phyloP scores from a whole-genome alignment of 2,888 invertebrate species.

The Azorinus chamasolen region DNA sequence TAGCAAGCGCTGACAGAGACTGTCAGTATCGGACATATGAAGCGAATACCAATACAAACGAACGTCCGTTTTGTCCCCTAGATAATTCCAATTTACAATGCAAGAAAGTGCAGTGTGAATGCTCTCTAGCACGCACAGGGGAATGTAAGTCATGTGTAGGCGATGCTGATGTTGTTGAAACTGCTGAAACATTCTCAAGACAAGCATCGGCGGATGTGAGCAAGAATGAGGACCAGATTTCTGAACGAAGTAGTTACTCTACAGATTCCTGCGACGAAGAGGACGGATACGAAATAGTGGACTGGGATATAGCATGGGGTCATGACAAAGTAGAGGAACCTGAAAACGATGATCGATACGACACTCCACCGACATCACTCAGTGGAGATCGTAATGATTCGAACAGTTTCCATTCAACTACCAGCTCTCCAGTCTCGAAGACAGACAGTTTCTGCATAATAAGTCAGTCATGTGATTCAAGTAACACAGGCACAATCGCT shows the following conservation, averaged over 20 bases:
- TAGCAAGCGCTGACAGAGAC: too few species aligned
- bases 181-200: too few species aligned
- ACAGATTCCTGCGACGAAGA: slow-evolving; percentile 17
- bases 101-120: too few species aligned
- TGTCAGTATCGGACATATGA: too few species aligned
- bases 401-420: slow-evolving; percentile 45
- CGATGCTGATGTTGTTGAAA: too few species aligned
- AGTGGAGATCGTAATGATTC: slow-evolving; percentile 27
- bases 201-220: too few species aligned
- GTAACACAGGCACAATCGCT: not conserved
- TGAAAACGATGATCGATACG: not conserved
- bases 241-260: slow-evolving; percentile 32
- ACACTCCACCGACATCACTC: slow-evolving; percentile 23
- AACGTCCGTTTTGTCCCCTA: too few species aligned
- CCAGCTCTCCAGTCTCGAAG: slow-evolving; percentile 31
- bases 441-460: slow-evolving; percentile 12
- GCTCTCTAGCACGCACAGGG: too few species aligned
- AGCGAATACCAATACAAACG: too few species aligned
- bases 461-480: not conserved
- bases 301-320: slow-evolving; percentile 4
- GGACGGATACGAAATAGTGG: slow-evolving; percentile 29
- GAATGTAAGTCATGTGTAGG: too few species aligned
- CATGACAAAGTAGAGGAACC: not conserved
- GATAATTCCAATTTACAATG: too few species aligned
- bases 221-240: not conserved